Evolutionary conservation across 2,113 vertebrate genomes (phyloP).

Genomic region (Lophura nycthemera): DNA sequence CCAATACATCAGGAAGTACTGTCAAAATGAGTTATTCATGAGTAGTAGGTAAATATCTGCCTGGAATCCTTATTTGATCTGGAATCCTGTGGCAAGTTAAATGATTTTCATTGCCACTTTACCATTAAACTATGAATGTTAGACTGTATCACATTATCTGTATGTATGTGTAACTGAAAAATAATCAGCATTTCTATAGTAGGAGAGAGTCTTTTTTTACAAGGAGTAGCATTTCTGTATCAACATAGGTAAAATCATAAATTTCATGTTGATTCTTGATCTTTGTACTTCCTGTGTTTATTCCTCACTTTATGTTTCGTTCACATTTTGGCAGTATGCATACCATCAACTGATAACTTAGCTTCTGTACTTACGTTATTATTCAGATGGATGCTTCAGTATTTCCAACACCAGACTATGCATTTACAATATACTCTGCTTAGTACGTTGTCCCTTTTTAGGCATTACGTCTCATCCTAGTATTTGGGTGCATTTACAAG

Average conservation of each 20-base stretch:
- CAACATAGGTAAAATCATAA: background rate
- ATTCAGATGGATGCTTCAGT: background rate
- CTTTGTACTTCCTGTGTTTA: background rate
- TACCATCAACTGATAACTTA: background rate
- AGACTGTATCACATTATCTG: background rate
- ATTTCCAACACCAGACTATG: background rate
- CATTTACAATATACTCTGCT: background rate
- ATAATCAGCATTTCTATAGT: background rate
- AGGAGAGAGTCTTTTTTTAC: background rate
- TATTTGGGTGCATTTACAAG: background rate
- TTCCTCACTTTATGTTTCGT: background rate
- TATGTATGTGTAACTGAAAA: background rate
- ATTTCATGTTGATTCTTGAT: background rate
- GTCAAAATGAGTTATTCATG: slow-evolving; percentile 24
- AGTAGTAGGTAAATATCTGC: background rate
- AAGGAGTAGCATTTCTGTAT: background rate
- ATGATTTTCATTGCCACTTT: background rate
- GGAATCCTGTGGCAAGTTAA: background rate
- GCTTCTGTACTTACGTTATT: background rate
- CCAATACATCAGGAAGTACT: background rate
- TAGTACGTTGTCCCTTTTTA: background rate
- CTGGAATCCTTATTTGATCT: background rate
- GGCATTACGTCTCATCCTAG: background rate
- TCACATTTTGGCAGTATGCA: background rate
- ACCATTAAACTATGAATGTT: background rate